These are phyloP conservation scores for Perca fluviatilis DNA, from an alignment of 2,113 vertebrate genomes.

Conservation along the genomic window DNA sequence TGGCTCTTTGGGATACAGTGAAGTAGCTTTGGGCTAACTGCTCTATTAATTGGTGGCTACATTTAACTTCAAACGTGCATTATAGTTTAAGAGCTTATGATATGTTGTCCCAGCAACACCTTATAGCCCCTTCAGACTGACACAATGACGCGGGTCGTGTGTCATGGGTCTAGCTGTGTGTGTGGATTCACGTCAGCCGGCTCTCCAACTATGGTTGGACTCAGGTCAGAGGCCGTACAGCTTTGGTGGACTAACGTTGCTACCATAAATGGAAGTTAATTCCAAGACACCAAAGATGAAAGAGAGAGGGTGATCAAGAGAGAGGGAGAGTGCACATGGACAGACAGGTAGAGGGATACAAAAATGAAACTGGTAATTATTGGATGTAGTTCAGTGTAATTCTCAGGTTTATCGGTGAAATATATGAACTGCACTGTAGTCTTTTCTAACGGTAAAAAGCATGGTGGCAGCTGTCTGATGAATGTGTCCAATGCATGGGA, in stretches of 20 bases:
- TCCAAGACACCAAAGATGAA: not conserved
- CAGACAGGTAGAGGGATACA: not conserved
- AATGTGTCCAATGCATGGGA: not conserved
- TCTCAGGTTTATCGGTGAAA: not conserved
- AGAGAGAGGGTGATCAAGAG: not conserved
- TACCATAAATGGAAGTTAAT: not conserved
- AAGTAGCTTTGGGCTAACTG: not conserved
- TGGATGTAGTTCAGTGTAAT: not conserved
- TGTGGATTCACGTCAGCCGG: not conserved
- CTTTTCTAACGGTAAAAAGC: not conserved
- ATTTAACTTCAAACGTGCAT: not conserved
- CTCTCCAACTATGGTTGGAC: not conserved
- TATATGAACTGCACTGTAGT: not conserved
- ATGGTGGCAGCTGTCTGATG: not conserved
- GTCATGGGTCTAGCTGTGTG: not conserved
- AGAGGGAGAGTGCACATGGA: not conserved
- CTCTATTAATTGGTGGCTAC: not conserved
- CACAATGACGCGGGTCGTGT: rapidly evolving
- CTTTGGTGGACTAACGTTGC: not conserved
- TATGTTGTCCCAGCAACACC: not conserved
- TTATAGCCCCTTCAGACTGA: not conserved
- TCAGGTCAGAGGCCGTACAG: not conserved
- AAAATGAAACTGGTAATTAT: not conserved
- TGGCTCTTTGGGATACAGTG: not conserved
- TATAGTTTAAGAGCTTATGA: not conserved